Conservation (phyloP, 2,888 invertebrate genomes). For the Aspidiotus rigidus region DNA sequence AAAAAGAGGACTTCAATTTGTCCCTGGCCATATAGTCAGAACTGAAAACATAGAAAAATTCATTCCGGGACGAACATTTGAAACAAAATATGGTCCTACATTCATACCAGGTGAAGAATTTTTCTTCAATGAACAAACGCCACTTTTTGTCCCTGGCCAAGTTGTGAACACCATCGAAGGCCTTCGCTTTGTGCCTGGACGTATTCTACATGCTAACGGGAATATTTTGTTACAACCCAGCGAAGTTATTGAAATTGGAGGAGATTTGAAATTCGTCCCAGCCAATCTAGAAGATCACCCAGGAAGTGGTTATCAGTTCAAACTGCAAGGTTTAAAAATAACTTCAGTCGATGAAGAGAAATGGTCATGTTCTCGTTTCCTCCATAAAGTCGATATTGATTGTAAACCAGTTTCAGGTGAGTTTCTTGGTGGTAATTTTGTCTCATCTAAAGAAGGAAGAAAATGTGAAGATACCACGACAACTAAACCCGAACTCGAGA, state of each 20-base stretch:
- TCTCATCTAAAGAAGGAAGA: too few species aligned
- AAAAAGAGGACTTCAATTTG: constrained; percentile 55
- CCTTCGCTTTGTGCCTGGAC: constrained; percentile 52
- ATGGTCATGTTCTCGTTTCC: too few species aligned
- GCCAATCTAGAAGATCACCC: constrained; percentile 58
- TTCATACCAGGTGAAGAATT: constrained; percentile 72
- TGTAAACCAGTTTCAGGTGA: too few species aligned
- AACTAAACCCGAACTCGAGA: too few species aligned
- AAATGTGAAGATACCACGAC: too few species aligned
- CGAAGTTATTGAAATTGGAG: constrained; percentile 48
- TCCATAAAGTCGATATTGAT: too few species aligned
- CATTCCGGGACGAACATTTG: constrained; percentile 66
- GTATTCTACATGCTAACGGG: constrained; percentile 46
- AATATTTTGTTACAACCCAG: constrained; percentile 47
- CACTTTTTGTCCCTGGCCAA: constrained; percentile 56
- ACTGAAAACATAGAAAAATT: constrained; percentile 62
- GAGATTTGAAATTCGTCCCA: constrained; percentile 55
- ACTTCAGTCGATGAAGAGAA: constrained; percentile 46
- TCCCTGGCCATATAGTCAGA: constrained; percentile 62
- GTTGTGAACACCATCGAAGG: constrained; percentile 62
- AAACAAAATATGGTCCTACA: constrained; percentile 63
- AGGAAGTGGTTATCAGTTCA: constrained; percentile 58
- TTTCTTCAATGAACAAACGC: constrained; percentile 52
- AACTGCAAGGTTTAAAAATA: constrained; percentile 58
- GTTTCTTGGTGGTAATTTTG: too few species aligned